Evolutionary conservation across 2,888 invertebrate species (phyloP).

Genomic region (Liodrosophila aerea): DNA sequence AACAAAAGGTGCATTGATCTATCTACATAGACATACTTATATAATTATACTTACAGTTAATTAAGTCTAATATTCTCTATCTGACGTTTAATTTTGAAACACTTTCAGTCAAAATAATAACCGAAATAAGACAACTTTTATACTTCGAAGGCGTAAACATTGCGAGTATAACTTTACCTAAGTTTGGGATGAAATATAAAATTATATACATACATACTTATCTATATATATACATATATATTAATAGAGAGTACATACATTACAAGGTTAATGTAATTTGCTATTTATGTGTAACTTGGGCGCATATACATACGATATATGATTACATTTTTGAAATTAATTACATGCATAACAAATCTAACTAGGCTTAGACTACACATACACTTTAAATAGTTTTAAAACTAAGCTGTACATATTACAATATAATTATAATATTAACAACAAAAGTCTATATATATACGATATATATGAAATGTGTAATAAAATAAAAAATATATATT

Average conservation of each 20-base stretch:
- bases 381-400: conserved; percentile 66
- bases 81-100: conserved; percentile 51
- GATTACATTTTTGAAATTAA: conserved; percentile 61
- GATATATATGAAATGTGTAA: conserved; percentile 72
- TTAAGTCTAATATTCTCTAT: conserved; percentile 40
- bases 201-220: conserved; percentile 21
- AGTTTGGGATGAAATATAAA: conserved; percentile 37
- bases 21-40: conserved; percentile 42
- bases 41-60: conserved; percentile 27
- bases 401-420: conserved; percentile 66
- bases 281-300: conserved; percentile 41
- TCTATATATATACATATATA: conserved; percentile 16
- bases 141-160: conserved; percentile 47
- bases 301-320: conserved; percentile 26
- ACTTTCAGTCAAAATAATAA: conserved; percentile 37
- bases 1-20: conserved; percentile 63
- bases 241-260: too few relatives aligned
- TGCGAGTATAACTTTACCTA: conserved; percentile 44
- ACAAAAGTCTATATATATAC: conserved; percentile 67
- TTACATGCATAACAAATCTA: conserved; percentile 60
- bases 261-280: conserved; percentile 41
- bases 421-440: conserved; percentile 44
- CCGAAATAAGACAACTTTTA: conserved; percentile 48
- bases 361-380: conserved; percentile 56
- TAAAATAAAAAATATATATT: conserved; percentile 69